These are phyloP conservation scores for Terebella lapidaria DNA, from an alignment of 2,888 invertebrate species.

Conservation along the genomic window DNA sequence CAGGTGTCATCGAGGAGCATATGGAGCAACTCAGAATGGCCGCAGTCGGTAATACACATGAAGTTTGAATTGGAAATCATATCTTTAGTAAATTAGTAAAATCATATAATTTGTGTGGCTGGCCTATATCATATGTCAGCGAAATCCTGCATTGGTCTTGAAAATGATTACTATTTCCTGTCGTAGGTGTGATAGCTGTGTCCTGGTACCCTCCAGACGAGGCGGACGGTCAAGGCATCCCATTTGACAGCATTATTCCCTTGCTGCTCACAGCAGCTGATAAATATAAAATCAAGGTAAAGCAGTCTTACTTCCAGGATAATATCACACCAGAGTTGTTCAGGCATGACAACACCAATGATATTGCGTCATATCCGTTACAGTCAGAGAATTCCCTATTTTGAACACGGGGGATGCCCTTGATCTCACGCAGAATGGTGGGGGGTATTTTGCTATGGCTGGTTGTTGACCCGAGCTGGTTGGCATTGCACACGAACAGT, in stretches of 20 bases:
- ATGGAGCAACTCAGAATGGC: constrained; percentile 61
- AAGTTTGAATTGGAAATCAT: no score
- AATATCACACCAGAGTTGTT: no score
- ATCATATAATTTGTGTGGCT: background rate
- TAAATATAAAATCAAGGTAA: constrained; percentile 53
- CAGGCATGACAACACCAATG: no score
- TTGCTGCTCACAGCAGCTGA: constrained; percentile 43
- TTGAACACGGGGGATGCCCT: no score
- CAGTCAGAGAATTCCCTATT: no score
- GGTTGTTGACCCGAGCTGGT: no score
- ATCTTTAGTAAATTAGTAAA: background rate
- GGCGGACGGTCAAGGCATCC: constrained; percentile 41
- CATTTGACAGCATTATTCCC: constrained; percentile 41
- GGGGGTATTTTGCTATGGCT: no score
- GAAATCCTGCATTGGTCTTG: background rate
- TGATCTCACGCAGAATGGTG: no score
- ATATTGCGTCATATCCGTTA: no score
- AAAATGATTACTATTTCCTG: no score
- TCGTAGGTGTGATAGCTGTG: constrained; percentile 61
- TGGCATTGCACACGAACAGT: no score
- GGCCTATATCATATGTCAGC: background rate
- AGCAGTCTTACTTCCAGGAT: no score
- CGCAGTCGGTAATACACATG: constrained; percentile 58
- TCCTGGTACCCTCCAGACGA: constrained; percentile 59
- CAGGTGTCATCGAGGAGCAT: constrained; percentile 58